A percentile compares a stretch with the other conserved stretches of the same genome.
These are phyloP conservation scores for Uropsilus gracilis DNA, from an alignment of 2,113 vertebrate genomes.

Conservation along the genomic window DNA sequence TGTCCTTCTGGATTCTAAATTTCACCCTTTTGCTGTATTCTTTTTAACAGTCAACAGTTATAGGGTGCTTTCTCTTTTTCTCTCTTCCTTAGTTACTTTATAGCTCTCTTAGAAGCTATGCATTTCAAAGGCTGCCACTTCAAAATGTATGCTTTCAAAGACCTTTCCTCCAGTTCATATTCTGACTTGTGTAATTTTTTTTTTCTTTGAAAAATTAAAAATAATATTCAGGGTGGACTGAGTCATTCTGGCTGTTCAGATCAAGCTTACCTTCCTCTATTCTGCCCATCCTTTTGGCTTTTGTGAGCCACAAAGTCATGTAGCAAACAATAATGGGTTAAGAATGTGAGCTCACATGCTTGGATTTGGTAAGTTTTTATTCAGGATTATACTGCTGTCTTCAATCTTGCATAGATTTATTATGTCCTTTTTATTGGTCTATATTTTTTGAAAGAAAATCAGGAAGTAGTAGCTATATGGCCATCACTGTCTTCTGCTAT, in stretches of 20 bases:
- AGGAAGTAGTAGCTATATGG: background rate
- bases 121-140: background rate
- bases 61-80: background rate
- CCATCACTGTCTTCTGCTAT: background rate
- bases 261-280: background rate
- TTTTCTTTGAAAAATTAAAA: background rate
- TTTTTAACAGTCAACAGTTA: background rate
- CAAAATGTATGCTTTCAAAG: background rate
- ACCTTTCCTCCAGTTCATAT: background rate
- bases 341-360: background rate
- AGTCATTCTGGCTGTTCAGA: background rate
- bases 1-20: slow-evolving; percentile 13
- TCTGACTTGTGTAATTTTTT: background rate
- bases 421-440: background rate
- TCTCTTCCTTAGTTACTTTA: background rate
- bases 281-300: background rate
- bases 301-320: background rate
- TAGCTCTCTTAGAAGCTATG: background rate
- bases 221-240: background rate
- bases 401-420: background rate
- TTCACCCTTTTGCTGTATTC: background rate
- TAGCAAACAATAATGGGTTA: background rate
- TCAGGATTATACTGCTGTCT: background rate
- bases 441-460: background rate
- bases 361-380: background rate